Base-by-base conservation (phyloP, 1,140 invertebrate genomes). In the Manduca sexta region DNA sequence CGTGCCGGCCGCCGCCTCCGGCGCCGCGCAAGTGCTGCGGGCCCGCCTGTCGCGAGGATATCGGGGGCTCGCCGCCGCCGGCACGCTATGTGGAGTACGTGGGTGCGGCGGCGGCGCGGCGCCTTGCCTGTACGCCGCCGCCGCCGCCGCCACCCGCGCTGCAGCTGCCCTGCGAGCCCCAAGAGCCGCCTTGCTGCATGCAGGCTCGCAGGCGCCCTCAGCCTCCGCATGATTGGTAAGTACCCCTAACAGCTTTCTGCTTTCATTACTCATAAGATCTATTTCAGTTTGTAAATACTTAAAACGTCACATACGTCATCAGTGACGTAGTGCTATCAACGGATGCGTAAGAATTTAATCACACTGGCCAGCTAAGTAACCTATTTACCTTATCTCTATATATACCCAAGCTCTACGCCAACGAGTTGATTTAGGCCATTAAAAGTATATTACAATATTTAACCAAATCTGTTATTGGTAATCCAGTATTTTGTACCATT, bases 141-240 rank as follows among this genome's bases (percentile, higher is more conserved):
- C 86, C 87, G 2, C 88, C 88, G 16, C 82, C 60, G 64, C 88
- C 62, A 54, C 88, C 59, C 40, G 77, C 65, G 60, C 80, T 73
- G 45, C 66, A 88, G 83, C 60, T 88, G 74, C 76, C 84, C 74
- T 73, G 82, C 87, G 69, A 86, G 78, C 69, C 83, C 64, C 73
- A 87, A 84, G 84, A 67, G 81, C 89, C 63, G 52, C 88, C 61
- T 34, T 90, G 72, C 78, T 89, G 54, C 55, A 84, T 66, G 72
- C 89, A 86, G 69, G 88, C 59, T 75, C 80, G 70, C 66, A 86
- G 79, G 59, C 66, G 84, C 52, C 72, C 81, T n/a, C 81, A 87
- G 61, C 71, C 86, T 62, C 69, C 90, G 71, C 75, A 89, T 81
- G 66, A 90, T 79, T 92, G 91, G 91, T 92, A 61, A 90, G 90